Conservation (phyloP, 2,888 invertebrate species). For the Gisinianus flammeolus region DNA sequence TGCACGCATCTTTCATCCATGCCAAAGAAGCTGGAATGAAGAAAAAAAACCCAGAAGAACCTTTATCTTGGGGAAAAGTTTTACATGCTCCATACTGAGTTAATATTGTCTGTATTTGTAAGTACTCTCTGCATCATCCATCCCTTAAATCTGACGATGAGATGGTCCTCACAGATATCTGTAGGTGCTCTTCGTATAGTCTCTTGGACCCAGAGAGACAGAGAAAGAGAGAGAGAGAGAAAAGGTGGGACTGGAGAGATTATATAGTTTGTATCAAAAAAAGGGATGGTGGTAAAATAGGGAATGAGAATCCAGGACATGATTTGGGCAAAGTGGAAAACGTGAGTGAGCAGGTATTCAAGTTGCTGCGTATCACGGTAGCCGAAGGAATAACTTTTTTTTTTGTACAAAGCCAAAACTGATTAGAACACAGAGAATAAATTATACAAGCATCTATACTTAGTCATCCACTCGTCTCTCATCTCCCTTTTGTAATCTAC, state of each 20-base stretch:
- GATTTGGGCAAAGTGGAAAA: constrained; percentile 33
- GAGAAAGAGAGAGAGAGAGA: not conserved
- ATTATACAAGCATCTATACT: constrained; percentile 25
- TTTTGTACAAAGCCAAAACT: constrained; percentile 33
- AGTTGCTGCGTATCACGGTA: constrained; percentile 38
- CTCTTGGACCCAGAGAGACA: not conserved
- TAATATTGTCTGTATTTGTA: not conserved
- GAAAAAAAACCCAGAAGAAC: not conserved
- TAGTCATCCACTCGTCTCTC: not conserved
- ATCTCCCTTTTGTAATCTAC: no score
- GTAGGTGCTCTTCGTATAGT: not conserved
- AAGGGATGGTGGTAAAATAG: constrained; percentile 14
- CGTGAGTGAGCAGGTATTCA: constrained; percentile 28
- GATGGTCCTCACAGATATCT: not conserved
- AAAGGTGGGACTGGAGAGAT: no score
- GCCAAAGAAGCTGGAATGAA: not conserved
- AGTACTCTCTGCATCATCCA: not conserved
- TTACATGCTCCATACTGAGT: not conserved
- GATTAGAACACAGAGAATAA: constrained; percentile 37
- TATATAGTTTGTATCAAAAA: not conserved
- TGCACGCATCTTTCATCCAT: not conserved
- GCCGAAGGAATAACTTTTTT: constrained; percentile 26
- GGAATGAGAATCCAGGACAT: constrained; percentile 19
- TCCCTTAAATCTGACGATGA: not conserved
- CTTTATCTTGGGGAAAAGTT: not conserved